phyloP scores from a whole-genome alignment of 2,888 invertebrate genomes.

The Choreutis nemorana region DNA sequence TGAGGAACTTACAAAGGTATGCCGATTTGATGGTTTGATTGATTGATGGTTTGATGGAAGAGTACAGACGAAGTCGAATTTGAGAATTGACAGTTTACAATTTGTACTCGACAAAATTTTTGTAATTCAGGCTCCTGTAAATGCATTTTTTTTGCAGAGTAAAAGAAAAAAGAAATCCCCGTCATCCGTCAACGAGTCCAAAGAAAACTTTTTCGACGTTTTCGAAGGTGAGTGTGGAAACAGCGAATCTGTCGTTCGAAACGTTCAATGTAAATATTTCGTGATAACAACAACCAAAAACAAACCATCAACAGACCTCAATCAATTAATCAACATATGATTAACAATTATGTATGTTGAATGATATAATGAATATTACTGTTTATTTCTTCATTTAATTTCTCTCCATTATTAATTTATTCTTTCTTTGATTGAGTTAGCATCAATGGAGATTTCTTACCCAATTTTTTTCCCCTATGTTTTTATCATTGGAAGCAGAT shows the following conservation, averaged over 20 bases:
- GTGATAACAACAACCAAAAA: no score
- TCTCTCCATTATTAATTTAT: no score
- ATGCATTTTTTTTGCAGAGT: slow-evolving; percentile 27
- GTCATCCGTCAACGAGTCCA: slow-evolving; percentile 39
- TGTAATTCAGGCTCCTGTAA: slow-evolving; percentile 1
- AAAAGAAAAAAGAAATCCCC: slow-evolving; percentile 43
- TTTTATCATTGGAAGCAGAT: no score
- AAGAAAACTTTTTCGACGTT: slow-evolving; percentile 53
- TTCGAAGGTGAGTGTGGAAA: slow-evolving; percentile 46
- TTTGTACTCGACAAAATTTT: not conserved
- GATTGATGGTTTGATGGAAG: not conserved
- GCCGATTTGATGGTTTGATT: not conserved
- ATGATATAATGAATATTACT: no score
- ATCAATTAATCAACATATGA: no score
- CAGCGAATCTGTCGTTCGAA: slow-evolving; percentile 1
- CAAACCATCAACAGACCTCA: not conserved
- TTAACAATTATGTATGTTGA: no score
- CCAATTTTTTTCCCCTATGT: no score
- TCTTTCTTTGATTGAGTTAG: no score
- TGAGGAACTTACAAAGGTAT: slow-evolving; percentile 61
- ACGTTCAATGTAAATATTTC: no score
- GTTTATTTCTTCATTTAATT: no score
- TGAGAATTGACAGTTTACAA: not conserved
- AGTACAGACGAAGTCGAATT: no score
- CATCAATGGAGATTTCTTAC: no score